Base-by-base conservation (phyloP, 2,113 vertebrate species). In the Rhabdornis inornatus region DNA sequence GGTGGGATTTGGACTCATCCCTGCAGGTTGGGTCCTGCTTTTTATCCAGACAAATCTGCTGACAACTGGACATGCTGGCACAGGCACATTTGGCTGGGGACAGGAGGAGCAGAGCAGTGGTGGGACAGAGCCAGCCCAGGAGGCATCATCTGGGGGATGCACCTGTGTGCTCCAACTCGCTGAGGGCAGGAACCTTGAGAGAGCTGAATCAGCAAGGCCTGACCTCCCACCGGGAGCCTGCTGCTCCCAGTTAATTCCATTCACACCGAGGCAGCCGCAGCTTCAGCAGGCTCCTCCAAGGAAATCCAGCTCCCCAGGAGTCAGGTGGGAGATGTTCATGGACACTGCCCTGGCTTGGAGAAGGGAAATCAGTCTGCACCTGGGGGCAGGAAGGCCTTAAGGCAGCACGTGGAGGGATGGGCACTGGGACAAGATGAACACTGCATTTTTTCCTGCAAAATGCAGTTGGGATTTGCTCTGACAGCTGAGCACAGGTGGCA, bases 391-490 rank as follows among this genome's bases (percentile, higher is more conserved):
- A 50, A 79, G 45, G 82, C 72, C 69, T 72, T n/a, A 47, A 53
- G 45, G 64, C 64, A 94, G 72, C 42, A 52, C 0, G 0, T n/a
- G 65, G 50, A 87, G 33, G 77, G 52, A 31, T 50, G 39, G 57
- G 82, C 57, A 72, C 31, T 19, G 49, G 31, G 37, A 53, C 31
- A 47, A 44, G 45, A 68, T 16, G 47, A 64, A 90, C 0, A 7
- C 16, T 47, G 55, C 76, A 42, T 63, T 86, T 83, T 60, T 57
- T 72, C 66, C 84, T 61, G 76, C 59, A 70, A 86, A 94, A 93
- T 44, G 83, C 89, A 90, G 39, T 0, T 0, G 2, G 27, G 60
- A 42, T 85, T 90, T 39, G 18, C 49, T 76, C 27, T 0, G 1
- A 52, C n/a, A 57, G n/a, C 55, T 0, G 2, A 47, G 18, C 11